Conservation (phyloP, 2,888 invertebrate species). For the Xanthia togata region DNA sequence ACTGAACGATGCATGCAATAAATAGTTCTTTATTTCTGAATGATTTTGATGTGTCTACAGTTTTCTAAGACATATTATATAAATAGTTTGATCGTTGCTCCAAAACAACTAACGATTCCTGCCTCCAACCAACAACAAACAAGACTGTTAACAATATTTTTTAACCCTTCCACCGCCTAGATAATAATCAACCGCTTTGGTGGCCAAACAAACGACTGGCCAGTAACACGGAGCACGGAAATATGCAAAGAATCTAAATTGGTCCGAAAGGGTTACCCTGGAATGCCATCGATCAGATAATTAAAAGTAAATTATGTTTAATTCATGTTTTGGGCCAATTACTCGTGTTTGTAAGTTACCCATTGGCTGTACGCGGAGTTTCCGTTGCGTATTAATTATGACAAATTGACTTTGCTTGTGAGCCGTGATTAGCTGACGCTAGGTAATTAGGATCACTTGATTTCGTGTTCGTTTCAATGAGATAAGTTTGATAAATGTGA, state of each 20-base stretch:
- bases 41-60: no score
- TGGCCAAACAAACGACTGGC: conserved; percentile 67
- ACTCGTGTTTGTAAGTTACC: conserved; percentile 58
- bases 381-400: conserved; percentile 69
- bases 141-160: conserved; percentile 29
- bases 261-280: conserved; percentile 77
- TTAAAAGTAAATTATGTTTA: conserved; percentile 72
- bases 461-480: conserved; percentile 30
- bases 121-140: conserved; percentile 6
- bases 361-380: conserved; percentile 49
- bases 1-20: no score
- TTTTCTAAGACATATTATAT: background rate
- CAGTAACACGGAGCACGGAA: conserved; percentile 34
- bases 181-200: conserved; percentile 68
- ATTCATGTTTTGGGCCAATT: conserved; percentile 74
- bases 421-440: conserved; percentile 50
- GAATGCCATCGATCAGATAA: conserved; percentile 76
- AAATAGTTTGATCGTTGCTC: background rate
- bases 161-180: conserved; percentile 64
- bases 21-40: no score
- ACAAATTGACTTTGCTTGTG: conserved; percentile 68
- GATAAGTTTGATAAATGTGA: conserved; percentile 50
- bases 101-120: background rate
- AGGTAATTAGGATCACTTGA: conserved; percentile 53
- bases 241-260: conserved; percentile 78